A percentile compares a stretch with the other conserved stretches of the same genome.
Conservation (phyloP, 92 coral and sea anemone species). For the Montipora capitata region DNA sequence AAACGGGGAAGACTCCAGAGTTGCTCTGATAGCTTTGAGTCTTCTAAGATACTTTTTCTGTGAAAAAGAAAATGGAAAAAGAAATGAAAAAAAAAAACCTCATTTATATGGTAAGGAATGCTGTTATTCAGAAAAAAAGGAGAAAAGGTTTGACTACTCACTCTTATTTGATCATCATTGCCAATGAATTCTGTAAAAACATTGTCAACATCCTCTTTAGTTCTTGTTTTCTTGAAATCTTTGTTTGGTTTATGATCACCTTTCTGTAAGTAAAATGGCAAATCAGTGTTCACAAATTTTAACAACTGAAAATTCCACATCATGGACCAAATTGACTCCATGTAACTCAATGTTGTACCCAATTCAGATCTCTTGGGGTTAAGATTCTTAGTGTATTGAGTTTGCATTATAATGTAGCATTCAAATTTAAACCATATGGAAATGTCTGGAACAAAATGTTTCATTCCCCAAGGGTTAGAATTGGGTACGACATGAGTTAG, state of each 20-base stretch:
- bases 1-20: slow-evolving; percentile 89
- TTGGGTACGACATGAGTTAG: no score
- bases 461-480: no score
- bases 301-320: no score
- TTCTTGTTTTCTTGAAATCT: slow-evolving; percentile 97
- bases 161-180: slow-evolving; percentile 84
- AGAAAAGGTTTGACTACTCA: slow-evolving; percentile 44
- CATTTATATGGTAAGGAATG: background rate
- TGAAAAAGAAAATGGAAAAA: background rate
- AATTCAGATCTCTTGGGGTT: no score
- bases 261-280: slow-evolving; percentile 65
- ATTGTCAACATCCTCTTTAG: slow-evolving; percentile 84
- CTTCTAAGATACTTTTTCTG: slow-evolving; percentile 92
- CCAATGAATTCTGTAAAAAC: slow-evolving; percentile 91
- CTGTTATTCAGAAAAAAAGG: background rate
- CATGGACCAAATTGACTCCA: no score
- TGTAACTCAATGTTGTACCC: no score
- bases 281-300: background rate
- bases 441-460: no score
- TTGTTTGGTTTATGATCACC: slow-evolving; percentile 95
- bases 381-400: no score
- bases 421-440: no score
- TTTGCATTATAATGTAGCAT: no score
- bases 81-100: background rate
- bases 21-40: slow-evolving; percentile 94